Evolutionary conservation across 2,797 vertebrate species (phyloP).

Genomic region (Knipowitschia caucasica): DNA sequence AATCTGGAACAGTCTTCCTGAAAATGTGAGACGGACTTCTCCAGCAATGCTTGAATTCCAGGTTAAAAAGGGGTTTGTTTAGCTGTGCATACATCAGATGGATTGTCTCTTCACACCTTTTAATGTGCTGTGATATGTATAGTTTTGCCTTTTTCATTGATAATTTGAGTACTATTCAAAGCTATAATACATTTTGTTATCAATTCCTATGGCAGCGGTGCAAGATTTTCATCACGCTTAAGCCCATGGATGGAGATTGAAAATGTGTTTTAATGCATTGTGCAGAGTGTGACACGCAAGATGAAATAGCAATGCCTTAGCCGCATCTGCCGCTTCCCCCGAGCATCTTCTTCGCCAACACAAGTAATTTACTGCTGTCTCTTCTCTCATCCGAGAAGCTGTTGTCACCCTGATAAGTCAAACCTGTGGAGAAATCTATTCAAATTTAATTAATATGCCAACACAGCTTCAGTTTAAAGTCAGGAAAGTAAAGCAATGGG

Average conservation of each 20-base stretch:
- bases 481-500: neutral
- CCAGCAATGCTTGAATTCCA: too few relatives aligned
- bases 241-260: neutral
- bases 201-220: too few relatives aligned
- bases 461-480: slow-evolving; percentile 2
- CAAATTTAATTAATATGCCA: neutral
- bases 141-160: too few relatives aligned
- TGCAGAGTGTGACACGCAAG: neutral
- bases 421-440: slow-evolving; percentile 9
- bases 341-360: slow-evolving; percentile 3
- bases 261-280: neutral
- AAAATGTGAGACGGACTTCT: too few relatives aligned
- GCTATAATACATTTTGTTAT: too few relatives aligned
- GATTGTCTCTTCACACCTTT: too few relatives aligned
- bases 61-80: too few relatives aligned
- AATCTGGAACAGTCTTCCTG: too few relatives aligned
- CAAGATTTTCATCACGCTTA: too few relatives aligned
- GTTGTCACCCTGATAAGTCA: slow-evolving; percentile 10
- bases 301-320: slow-evolving; percentile 6
- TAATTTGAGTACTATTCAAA: too few relatives aligned
- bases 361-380: slow-evolving; percentile 12
- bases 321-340: neutral
- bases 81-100: too few relatives aligned
- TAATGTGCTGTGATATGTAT: too few relatives aligned
- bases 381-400: slow-evolving; percentile 6